A percentile compares a stretch with the other conserved stretches of the same genome.
Conservation (phyloP, 2,113 vertebrate species). For the Phalacrocorax aristotelis region DNA sequence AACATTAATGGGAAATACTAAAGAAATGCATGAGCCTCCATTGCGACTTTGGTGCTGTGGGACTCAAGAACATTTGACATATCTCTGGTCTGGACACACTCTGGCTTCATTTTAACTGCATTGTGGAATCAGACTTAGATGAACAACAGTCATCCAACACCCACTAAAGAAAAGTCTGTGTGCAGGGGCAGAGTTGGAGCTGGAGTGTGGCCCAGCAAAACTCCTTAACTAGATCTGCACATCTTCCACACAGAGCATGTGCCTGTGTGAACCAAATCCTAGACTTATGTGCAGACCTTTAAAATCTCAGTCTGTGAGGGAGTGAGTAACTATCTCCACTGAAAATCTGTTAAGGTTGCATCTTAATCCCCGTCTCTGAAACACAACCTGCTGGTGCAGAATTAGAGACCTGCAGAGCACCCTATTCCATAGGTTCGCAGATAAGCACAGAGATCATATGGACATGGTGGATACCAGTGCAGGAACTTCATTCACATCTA, state of each 20-base stretch:
- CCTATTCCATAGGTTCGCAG: not conserved
- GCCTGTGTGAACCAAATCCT: not conserved
- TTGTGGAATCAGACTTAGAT: not conserved
- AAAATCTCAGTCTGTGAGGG: not conserved
- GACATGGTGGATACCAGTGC: not conserved
- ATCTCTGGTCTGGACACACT: not conserved
- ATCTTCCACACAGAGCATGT: rapidly evolving
- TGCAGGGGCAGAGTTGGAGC: not conserved
- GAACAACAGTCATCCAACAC: not conserved
- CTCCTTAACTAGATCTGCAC: not conserved
- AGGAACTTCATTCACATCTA: not conserved
- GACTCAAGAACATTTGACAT: not conserved
- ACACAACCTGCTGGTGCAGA: not conserved
- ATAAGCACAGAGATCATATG: not conserved
- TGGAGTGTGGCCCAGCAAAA: not conserved
- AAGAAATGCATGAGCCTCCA: not conserved
- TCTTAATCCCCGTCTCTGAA: not conserved
- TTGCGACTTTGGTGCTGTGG: not conserved
- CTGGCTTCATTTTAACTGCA: not conserved
- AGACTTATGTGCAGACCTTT: not conserved
- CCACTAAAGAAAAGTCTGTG: not conserved
- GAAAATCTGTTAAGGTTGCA: not conserved
- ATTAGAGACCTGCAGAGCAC: not conserved
- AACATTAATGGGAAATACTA: not conserved
- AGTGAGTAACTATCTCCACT: not conserved